phyloP scores from a whole-genome alignment of 2,113 vertebrate genomes.

The Gopherus evgoodei region DNA sequence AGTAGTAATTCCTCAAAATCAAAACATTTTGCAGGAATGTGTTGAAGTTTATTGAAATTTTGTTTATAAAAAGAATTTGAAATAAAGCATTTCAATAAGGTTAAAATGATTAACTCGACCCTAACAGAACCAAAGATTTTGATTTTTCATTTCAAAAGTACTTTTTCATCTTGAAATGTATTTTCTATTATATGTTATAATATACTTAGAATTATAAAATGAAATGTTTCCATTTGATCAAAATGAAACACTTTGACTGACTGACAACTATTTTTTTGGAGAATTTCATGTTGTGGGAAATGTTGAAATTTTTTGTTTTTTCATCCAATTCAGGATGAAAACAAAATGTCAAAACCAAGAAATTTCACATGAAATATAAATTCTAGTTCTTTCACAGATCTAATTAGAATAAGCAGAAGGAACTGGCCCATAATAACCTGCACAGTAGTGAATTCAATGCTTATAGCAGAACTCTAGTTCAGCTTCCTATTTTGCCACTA shows the following conservation, averaged over 20 bases:
- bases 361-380: neutral
- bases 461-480: neutral
- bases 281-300: neutral
- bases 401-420: neutral
- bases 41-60: neutral
- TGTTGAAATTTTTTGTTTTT: neutral
- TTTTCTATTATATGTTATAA: neutral
- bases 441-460: neutral
- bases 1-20: rapidly evolving
- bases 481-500: neutral
- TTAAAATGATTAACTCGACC: neutral
- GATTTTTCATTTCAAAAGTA: neutral
- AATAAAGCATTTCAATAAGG: neutral
- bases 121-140: neutral
- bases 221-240: neutral
- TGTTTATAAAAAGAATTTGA: neutral
- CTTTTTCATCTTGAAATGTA: neutral
- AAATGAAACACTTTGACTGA: neutral
- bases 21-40: rapidly evolving
- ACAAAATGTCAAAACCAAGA: neutral
- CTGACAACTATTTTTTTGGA: neutral
- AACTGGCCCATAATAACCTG: neutral
- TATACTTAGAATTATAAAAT: neutral
- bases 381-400: neutral
- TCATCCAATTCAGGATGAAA: neutral